Evolutionary conservation across 2,888 invertebrate genomes (phyloP).

Genomic region (Noctuana brunneofusca): DNA sequence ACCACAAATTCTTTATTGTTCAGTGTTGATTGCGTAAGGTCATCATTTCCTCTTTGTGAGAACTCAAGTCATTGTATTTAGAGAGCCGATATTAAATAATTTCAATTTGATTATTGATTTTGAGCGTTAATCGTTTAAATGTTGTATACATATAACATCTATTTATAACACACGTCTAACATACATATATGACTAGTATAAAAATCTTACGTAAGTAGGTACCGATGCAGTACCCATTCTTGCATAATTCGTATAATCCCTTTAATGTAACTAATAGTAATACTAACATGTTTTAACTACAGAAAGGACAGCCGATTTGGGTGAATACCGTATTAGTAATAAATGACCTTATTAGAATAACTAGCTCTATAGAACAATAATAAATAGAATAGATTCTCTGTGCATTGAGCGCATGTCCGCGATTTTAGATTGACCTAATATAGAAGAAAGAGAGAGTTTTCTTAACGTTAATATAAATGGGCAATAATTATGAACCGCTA

Average conservation of each 20-base stretch:
- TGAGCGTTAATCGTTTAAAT: not conserved
- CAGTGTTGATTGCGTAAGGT: conserved; percentile 21
- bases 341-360: not conserved
- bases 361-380: conserved; percentile 3
- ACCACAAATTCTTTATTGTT: conserved; percentile 29
- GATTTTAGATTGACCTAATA: conserved; percentile 60
- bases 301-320: not conserved
- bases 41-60: conserved; percentile 26
- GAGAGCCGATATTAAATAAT: conserved; percentile 15
- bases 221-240: not conserved
- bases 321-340: not conserved
- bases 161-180: too few relatives aligned
- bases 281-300: not conserved
- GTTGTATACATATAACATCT: too few relatives aligned
- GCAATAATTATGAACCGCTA: conserved; percentile 58
- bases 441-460: conserved; percentile 64
- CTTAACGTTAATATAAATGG: conserved; percentile 64
- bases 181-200: not conserved
- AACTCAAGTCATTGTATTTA: conserved; percentile 14
- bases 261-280: not conserved
- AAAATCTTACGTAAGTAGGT: not conserved
- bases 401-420: conserved; percentile 6
- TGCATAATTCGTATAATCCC: not conserved
- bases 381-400: conserved; percentile 1
- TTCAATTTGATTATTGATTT: conserved; percentile 9